A percentile compares a stretch with the other conserved stretches of the same genome.
These are phyloP conservation scores for Syrphus vitripennis DNA, from an alignment of 2,888 invertebrate species.

Conservation along the genomic window DNA sequence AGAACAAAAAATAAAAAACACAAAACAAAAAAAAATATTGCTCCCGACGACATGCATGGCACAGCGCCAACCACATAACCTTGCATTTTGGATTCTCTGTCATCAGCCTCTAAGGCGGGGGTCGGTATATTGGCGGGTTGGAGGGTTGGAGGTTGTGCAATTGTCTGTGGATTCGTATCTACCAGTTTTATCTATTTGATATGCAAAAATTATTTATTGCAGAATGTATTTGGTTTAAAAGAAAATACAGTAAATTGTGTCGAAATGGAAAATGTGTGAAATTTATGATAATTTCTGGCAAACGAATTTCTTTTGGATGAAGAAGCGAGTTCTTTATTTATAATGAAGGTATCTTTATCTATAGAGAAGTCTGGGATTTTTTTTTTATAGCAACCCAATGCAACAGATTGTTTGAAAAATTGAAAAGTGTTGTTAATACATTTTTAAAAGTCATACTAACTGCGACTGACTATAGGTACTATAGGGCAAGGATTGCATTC, in stretches of 20 bases:
- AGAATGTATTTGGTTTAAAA: conserved; percentile 58
- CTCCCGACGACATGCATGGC: conserved; percentile 49
- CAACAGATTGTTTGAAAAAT: background rate
- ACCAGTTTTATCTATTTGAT: conserved; percentile 43
- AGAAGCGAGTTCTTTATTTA: background rate
- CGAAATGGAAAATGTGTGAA: conserved; percentile 57
- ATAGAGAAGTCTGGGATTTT: too few species aligned
- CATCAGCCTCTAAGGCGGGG: background rate
- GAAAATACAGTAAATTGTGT: conserved; percentile 47
- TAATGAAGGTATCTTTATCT: background rate
- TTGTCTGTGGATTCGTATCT: conserved; percentile 43
- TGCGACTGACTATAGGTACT: too few species aligned
- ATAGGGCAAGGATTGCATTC: too few species aligned
- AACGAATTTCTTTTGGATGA: conserved; percentile 33
- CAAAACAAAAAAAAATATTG: background rate
- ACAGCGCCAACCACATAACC: conserved; percentile 60
- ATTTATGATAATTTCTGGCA: conserved; percentile 64
- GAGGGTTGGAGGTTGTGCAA: conserved; percentile 7
- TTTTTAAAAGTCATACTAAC: too few species aligned
- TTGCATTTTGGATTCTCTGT: conserved; percentile 30
- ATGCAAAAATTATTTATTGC: conserved; percentile 63
- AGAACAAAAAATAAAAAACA: conserved; percentile 7
- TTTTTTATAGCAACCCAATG: background rate
- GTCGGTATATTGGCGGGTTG: background rate
- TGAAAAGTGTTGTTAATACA: background rate